These are phyloP conservation scores for Elysia chlorotica DNA, from an alignment of 1,140 invertebrate species.

Conservation along the genomic window DNA sequence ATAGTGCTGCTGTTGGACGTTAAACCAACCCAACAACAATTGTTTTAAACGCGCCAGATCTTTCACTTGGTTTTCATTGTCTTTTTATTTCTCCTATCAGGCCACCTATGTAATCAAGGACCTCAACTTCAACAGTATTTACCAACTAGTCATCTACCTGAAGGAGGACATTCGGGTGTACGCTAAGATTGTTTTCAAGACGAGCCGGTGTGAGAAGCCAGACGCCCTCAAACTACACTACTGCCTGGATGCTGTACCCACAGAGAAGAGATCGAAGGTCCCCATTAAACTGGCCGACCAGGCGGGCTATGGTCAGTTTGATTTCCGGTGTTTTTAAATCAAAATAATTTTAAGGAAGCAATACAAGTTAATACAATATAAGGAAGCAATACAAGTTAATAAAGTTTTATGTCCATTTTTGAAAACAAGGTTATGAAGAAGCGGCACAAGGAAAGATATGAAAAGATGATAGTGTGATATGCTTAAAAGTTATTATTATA, in stretches of 20 bases:
- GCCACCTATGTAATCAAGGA: not conserved
- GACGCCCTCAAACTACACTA: not conserved
- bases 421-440: too few relatives aligned
- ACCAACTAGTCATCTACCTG: not conserved
- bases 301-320: not conserved
- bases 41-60: not conserved
- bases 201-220: not conserved
- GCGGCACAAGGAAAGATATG: too few relatives aligned
- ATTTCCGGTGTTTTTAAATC: too few relatives aligned
- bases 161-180: not conserved
- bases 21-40: not conserved
- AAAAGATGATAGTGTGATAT: too few relatives aligned
- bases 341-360: too few relatives aligned
- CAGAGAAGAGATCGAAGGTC: not conserved
- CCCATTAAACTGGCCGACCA: not conserved
- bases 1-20: not conserved
- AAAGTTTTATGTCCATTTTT: too few relatives aligned
- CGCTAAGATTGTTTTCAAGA: constrained; percentile 12
- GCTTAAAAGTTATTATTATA: too few relatives aligned
- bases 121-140: constrained; percentile 17
- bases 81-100: not conserved
- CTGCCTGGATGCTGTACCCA: constrained; percentile 9
- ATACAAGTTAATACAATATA: too few relatives aligned
- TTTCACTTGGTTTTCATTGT: not conserved
- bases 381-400: too few relatives aligned